phyloP scores from a whole-genome alignment of 2,113 vertebrate species.

The Clarias magur region DNA sequence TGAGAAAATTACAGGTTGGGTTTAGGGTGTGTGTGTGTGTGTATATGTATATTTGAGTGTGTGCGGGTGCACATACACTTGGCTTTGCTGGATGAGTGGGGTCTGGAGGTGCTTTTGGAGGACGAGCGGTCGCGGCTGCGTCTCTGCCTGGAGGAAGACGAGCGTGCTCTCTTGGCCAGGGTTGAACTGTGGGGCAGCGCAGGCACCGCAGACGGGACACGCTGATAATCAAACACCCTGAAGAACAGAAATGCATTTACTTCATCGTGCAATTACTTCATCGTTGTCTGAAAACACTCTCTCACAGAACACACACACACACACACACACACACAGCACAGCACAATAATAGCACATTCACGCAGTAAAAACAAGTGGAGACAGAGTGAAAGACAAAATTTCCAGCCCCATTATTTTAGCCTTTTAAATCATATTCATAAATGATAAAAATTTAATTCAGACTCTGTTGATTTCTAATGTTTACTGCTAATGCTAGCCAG shows the following conservation, averaged over 20 bases:
- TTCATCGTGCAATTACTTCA: background rate
- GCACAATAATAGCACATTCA: background rate
- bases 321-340: background rate
- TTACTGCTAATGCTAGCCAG: background rate
- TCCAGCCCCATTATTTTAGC: background rate
- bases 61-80: constrained; percentile 67
- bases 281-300: background rate
- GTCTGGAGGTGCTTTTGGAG: constrained; percentile 70
- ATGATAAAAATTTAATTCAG: too few species aligned
- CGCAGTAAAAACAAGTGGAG: background rate
- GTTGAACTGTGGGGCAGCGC: constrained; percentile 67
- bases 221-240: constrained; percentile 78
- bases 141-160: constrained; percentile 71
- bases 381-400: background rate
- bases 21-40: background rate
- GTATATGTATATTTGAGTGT: background rate
- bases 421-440: background rate
- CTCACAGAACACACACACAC: background rate
- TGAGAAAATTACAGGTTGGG: background rate
- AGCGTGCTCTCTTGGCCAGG: constrained; percentile 71
- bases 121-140: constrained; percentile 72
- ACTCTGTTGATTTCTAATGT: background rate
- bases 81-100: constrained; percentile 69
- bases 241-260: constrained; percentile 23
- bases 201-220: constrained; percentile 71